Evolutionary conservation across 2,113 vertebrate species (phyloP), one percentile per base, ranked within the genome.

Genomic region (Carassius auratus): DNA sequence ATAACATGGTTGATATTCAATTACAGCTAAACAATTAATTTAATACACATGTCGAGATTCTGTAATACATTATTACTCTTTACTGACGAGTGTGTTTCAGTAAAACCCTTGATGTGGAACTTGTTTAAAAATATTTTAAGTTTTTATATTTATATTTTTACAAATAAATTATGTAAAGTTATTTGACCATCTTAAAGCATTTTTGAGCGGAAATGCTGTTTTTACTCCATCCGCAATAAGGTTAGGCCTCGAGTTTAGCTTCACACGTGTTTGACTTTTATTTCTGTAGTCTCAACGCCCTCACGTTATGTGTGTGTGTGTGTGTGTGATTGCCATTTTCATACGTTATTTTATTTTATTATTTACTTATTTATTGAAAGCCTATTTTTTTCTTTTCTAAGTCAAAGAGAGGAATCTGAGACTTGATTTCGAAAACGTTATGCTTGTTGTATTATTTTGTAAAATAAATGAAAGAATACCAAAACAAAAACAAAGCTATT

Each of bases 241-340:
- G 8, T 62, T 79, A 62, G 76, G 76, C 76, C 76, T 62, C 36
- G 42, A 45, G 57, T 79, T 62, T 79, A 62, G 76, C 21, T 62
- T 62, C 13, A 79, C 76, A 79, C 57, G 21, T 79, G 57, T 59
- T n/a, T 73, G 36, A 73, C 19, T n/a, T 73, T 73, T 59, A 55
- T 79, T 21, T 38, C 30, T 78, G 33, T 42, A 21, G 76, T 79
- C 57, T 79, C 57, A 4, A 42, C 33, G 57, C 76, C 55, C 14
- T 38, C 55, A 33, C 0, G 82, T 10, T 17, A 55, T 55, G 48
- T 21, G 48, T 59, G 15, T 78, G 26, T 38, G 74, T 13, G 8
- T 55, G 14, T 57, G 50, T 76, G 23, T 52, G 4, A 52, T 52
- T 15, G 50, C 4, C 50, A 52, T 52, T 52, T 52, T 52, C 50